These are phyloP conservation scores for Epizoanthus scotinus DNA, from an alignment of 92 coral and sea anemone species.

Conservation along the genomic window DNA sequence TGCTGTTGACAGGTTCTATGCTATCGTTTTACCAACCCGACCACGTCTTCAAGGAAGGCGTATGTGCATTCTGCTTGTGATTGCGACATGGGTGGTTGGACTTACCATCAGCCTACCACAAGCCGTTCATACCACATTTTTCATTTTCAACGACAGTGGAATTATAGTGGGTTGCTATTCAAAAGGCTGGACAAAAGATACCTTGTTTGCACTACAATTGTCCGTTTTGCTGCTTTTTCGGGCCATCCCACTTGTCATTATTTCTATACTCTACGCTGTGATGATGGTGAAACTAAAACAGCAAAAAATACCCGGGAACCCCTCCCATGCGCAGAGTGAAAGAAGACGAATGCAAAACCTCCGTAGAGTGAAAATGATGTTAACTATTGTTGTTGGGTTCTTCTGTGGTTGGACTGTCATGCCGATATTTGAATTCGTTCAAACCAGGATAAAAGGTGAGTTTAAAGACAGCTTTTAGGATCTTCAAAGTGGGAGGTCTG, in stretches of 20 bases:
- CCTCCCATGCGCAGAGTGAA: slow-evolving; percentile 1
- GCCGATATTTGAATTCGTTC: slow-evolving; percentile 16
- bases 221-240: background rate
- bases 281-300: slow-evolving; percentile 9
- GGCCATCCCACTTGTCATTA: slow-evolving; percentile 1
- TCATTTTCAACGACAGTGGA: background rate
- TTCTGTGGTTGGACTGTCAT: slow-evolving; percentile 17
- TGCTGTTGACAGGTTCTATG: slow-evolving; percentile 29
- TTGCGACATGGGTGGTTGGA: slow-evolving; percentile 19
- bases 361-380: slow-evolving; percentile 32
- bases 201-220: background rate
- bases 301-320: slow-evolving; percentile 25
- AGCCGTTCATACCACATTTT: slow-evolving; percentile 18
- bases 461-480: no score
- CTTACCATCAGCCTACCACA: slow-evolving; percentile 15
- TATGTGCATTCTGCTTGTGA: background rate
- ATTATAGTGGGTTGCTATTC: background rate
- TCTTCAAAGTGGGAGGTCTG: no score
- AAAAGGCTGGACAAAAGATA: slow-evolving; percentile 15
- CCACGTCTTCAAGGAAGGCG: slow-evolving; percentile 1
- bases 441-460: slow-evolving; percentile 4
- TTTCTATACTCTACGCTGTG: background rate
- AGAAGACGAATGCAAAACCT: slow-evolving; percentile 15
- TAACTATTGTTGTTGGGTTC: background rate
- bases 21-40: slow-evolving; percentile 28